phyloP scores from a whole-genome alignment of 2,888 invertebrate species.

The Choreutis nemorana region DNA sequence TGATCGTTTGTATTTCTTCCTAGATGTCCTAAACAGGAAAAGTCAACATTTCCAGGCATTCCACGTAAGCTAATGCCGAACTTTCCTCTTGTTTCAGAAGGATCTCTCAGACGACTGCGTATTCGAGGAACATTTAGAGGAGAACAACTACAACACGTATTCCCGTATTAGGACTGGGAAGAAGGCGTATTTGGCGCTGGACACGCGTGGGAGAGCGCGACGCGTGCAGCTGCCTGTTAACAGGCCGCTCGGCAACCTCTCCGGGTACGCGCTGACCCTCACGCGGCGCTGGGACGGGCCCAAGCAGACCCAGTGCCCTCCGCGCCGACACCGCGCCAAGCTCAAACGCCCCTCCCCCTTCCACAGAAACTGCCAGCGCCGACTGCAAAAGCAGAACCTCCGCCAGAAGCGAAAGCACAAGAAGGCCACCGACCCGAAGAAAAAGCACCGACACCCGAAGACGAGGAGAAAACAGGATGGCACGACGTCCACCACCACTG shows the following conservation, averaged over 20 bases:
- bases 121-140: constrained; percentile 86
- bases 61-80: too few relatives aligned
- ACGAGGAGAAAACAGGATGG: constrained; percentile 58
- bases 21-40: too few relatives aligned
- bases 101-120: constrained; percentile 85
- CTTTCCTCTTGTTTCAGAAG: constrained; percentile 75
- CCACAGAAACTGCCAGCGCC: constrained; percentile 50
- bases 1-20: too few relatives aligned
- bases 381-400: constrained; percentile 51
- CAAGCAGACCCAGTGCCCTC: constrained; percentile 38
- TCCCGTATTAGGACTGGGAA: constrained; percentile 72
- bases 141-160: constrained; percentile 87
- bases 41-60: too few relatives aligned
- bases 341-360: constrained; percentile 48
- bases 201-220: constrained; percentile 75
- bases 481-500: constrained; percentile 55
- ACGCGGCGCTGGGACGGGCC: constrained; percentile 43
- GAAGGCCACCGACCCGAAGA: constrained; percentile 54
- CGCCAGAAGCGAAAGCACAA: constrained; percentile 58
- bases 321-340: constrained; percentile 48
- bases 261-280: constrained; percentile 75
- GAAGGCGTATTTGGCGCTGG: constrained; percentile 81
- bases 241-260: constrained; percentile 75
- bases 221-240: constrained; percentile 75
- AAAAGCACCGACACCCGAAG: constrained; percentile 63